A percentile compares a stretch with the other conserved stretches of the same genome.
phyloP scores from a whole-genome alignment of 2,888 invertebrate genomes.

The Cancer borealis region DNA sequence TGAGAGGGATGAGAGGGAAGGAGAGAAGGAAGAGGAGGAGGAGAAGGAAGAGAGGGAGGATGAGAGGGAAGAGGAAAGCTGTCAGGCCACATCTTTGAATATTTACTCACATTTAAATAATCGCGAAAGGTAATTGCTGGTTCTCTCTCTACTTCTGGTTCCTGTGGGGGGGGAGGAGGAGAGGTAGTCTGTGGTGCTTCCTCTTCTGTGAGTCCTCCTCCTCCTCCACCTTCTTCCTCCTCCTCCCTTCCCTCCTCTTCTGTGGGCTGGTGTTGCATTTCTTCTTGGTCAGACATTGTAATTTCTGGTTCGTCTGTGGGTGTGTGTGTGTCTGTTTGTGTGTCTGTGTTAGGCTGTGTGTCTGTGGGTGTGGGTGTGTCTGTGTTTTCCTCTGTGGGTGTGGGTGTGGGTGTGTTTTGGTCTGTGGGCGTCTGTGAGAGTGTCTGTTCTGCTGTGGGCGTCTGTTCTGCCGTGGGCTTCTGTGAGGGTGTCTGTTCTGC shows the following conservation, averaged over 20 bases:
- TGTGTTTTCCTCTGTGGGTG: too few relatives aligned
- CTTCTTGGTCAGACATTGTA: not conserved
- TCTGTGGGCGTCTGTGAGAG: not conserved
- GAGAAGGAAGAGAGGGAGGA: not conserved
- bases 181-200: conserved; percentile 33
- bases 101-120: conserved; percentile 76
- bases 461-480: not conserved
- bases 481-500: not conserved
- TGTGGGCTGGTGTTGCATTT: not conserved
- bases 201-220: not conserved
- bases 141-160: conserved; percentile 76
- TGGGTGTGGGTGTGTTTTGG: not conserved
- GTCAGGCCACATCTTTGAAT: not conserved
- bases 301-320: not conserved
- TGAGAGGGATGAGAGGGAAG: conserved; percentile 33
- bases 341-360: too few relatives aligned
- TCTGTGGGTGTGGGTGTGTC: not conserved
- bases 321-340: too few relatives aligned
- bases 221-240: not conserved
- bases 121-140: conserved; percentile 77
- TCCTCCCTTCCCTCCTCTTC: not conserved
- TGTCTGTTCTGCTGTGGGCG: not conserved
- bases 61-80: not conserved
- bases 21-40: conserved; percentile 35
- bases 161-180: conserved; percentile 48